Evolutionary conservation across 53 echinoderm and acorn worm species (phyloP), one percentile per base, ranked within the genome.

Genomic region (Pentamera pediparva): DNA sequence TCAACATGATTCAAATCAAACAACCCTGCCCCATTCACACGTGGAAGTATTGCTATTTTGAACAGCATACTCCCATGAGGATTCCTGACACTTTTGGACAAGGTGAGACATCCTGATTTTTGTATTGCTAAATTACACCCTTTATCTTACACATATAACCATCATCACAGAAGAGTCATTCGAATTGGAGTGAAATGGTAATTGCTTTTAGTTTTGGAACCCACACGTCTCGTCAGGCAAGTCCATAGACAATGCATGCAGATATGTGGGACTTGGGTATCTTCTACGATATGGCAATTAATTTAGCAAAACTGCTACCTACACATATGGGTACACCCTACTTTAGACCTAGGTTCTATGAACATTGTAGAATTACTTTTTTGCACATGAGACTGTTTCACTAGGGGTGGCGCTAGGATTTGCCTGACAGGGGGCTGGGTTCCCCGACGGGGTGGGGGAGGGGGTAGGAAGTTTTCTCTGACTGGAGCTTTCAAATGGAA

Each of bases 401-500:
- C n/a, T n/a, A n/a, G n/a, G n/a, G n/a, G n/a, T n/a, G n/a, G n/a
- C n/a, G n/a, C n/a, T n/a, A n/a, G n/a, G n/a, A n/a, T n/a, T n/a
- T n/a, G n/a, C n/a, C n/a, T n/a, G n/a, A n/a, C n/a, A n/a, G n/a
- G n/a, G n/a, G n/a, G n/a, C n/a, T n/a, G n/a, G n/a, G n/a, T n/a
- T n/a, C n/a, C n/a, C n/a, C n/a, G n/a, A n/a, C n/a, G n/a, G n/a
- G n/a, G n/a, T n/a, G n/a, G n/a, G n/a, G n/a, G n/a, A n/a, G n/a
- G n/a, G n/a, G n/a, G n/a, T n/a, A n/a, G n/a, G n/a, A n/a, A n/a
- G n/a, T n/a, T n/a, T n/a, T n/a, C n/a, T n/a, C n/a, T n/a, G n/a
- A n/a, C n/a, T 15, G 60, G 43, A 50, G 53, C 59, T 35, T 78
- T 65, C 65, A 65, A 78, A 34, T 78, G 67, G 78, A 65, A 65